These are phyloP conservation scores for Misgurnus mizolepis DNA, from an alignment of 2,113 vertebrate species.

Conservation along the genomic window DNA sequence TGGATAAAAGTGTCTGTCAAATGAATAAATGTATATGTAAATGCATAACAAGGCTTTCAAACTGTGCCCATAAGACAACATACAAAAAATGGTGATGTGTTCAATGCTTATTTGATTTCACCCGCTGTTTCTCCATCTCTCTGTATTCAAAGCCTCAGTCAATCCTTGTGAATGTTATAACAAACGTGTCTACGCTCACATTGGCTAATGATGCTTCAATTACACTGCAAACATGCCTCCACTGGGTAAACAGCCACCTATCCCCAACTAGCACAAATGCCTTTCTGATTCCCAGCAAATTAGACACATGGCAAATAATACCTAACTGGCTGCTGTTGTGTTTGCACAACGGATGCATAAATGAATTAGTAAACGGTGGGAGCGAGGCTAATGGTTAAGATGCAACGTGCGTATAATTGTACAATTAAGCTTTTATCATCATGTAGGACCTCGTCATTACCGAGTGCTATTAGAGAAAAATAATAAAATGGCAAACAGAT, in stretches of 20 bases:
- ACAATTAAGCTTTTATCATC: conserved; percentile 54
- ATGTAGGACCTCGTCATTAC: conserved; percentile 50
- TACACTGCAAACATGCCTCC: conserved; percentile 49
- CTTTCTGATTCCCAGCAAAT: conserved; percentile 53
- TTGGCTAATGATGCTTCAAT: conserved; percentile 55
- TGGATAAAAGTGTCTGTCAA: too few species aligned
- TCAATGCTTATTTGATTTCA: too few species aligned
- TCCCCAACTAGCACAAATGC: conserved; percentile 50
- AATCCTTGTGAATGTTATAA: neutral
- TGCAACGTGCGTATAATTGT: conserved; percentile 52
- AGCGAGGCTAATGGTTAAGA: conserved; percentile 54
- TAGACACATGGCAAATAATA: conserved; percentile 58
- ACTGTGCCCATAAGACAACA: too few species aligned
- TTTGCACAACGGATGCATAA: conserved; percentile 51
- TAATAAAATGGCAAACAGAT: conserved; percentile 46
- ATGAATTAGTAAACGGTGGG: conserved; percentile 47
- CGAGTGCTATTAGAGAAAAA: conserved; percentile 52
- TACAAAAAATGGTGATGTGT: too few species aligned
- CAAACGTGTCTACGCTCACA: conserved; percentile 27
- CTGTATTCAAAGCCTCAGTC: neutral
- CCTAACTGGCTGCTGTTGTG: conserved; percentile 52
- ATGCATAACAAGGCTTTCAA: too few species aligned
- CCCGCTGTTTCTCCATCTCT: too few species aligned
- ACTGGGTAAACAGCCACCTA: conserved; percentile 52
- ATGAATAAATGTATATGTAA: too few species aligned